These are phyloP conservation scores for Trichosurus vulpecula DNA, from an alignment of 2,797 vertebrate genomes.

Conservation along the genomic window DNA sequence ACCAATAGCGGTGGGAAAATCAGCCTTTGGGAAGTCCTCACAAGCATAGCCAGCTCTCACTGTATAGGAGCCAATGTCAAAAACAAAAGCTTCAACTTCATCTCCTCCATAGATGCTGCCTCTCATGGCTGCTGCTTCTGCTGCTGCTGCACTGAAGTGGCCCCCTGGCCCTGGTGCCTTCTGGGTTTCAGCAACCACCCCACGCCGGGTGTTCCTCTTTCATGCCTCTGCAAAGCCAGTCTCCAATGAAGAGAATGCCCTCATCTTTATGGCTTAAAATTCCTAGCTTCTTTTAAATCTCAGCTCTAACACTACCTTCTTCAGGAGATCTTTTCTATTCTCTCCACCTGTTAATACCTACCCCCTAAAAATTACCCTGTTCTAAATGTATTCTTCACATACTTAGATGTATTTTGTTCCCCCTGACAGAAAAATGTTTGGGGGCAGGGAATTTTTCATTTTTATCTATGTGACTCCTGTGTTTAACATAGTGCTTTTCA, in stretches of 20 bases:
- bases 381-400: background rate
- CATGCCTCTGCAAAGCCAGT: background rate
- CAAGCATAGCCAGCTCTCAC: constrained; percentile 98
- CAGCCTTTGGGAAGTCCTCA: constrained; percentile 99
- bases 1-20: constrained; percentile 98
- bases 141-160: no score
- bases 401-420: background rate
- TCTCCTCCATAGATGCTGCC: constrained; percentile 82
- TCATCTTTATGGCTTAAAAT: background rate
- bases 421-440: background rate
- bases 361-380: background rate
- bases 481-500: background rate
- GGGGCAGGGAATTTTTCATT: background rate
- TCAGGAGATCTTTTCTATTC: background rate
- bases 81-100: constrained; percentile 98
- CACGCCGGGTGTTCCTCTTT: background rate
- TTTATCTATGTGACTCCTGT: background rate
- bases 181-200: no score
- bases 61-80: constrained; percentile 98
- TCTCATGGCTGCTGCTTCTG: no score
- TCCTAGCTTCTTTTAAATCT: background rate
- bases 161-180: no score
- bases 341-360: background rate
- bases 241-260: background rate
- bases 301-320: background rate